These are phyloP conservation scores for Athene noctua DNA, from an alignment of 2,113 vertebrate genomes.

Conservation along the genomic window DNA sequence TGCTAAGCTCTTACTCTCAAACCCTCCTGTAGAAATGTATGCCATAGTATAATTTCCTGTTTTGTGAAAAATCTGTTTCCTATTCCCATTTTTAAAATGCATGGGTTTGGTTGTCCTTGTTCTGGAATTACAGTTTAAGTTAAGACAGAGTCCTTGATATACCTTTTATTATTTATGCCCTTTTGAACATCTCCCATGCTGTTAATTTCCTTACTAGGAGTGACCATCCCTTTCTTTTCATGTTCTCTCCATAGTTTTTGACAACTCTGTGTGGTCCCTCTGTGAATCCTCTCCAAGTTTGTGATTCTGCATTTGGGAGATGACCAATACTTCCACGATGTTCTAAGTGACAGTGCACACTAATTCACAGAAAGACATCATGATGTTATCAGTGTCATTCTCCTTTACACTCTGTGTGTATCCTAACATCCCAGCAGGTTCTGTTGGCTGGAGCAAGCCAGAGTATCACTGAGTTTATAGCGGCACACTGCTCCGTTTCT, in stretches of 20 bases:
- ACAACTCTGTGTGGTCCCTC: not conserved
- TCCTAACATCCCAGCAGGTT: not conserved
- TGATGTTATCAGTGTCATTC: not conserved
- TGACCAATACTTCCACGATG: rapidly evolving
- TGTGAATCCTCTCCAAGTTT: not conserved
- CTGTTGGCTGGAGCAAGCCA: not conserved
- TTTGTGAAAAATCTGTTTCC: not conserved
- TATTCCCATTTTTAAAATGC: not conserved
- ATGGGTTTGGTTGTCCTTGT: not conserved
- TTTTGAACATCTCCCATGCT: not conserved
- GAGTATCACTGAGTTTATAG: not conserved
- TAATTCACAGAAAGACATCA: not conserved
- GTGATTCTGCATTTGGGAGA: not conserved
- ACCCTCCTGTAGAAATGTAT: not conserved
- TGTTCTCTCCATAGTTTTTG: not conserved
- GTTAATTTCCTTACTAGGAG: not conserved
- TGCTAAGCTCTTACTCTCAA: not conserved
- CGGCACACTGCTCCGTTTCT: not conserved
- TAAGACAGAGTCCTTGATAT: not conserved
- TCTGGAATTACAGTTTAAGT: not conserved
- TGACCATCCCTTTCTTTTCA: not conserved
- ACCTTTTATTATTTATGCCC: not conserved
- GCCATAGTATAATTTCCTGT: not conserved
- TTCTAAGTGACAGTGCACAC: not conserved
- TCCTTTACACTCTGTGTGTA: not conserved